Base-by-base conservation (phyloP, 30 jellyfish, hydroid and myxozoan species). In the Rhopilema esculentum region DNA sequence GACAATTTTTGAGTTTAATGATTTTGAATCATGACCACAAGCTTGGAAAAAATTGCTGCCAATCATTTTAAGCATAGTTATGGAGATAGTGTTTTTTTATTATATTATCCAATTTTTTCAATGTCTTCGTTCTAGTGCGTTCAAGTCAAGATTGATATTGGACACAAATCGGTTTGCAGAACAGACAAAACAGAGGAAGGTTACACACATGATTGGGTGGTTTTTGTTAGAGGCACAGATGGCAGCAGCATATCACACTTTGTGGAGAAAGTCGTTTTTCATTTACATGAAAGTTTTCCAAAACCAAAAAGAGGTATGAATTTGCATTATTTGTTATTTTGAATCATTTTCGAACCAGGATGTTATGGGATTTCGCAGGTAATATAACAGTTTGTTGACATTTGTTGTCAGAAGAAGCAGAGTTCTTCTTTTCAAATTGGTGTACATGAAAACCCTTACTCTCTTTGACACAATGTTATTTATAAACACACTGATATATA, bases 101-200 rank as follows among this genome's bases (percentile, higher is more conserved):
- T 40, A 6, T 40, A 40, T 6, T 2, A 40, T 2, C 57, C 12
- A 40, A 2, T 40, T 12, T 40, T 12, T 40, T 40, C 12, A 40
- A 40, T 40, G 12, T 74, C 50, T 72, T 61, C 68, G 22, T 31
- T 52, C 23, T 81, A 95, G 97, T 87, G 98, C 53, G 99, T 95
- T 49, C 99, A 95, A 72, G 99, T 95, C 81, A 95, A 95, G 87
- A 91, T 95, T 62, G 99, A 95, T 57, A 85, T 95, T 84, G 99
- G 99, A 50, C 99, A 95, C 80, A 97, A 95, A 77, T 86, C 99
- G 15, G 93, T 90, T 49, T 95, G 97, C 86, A 49, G 97, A 33
- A 89, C 94, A 12, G 92, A 88, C 67, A 86, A 69, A 21, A 95
- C 97, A 21, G 96, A 89, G 30, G 89, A 93, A 64, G 97, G 97